Evolutionary conservation across 1,140 invertebrate genomes (phyloP).

Genomic region (Amphibalanus amphitrite): DNA sequence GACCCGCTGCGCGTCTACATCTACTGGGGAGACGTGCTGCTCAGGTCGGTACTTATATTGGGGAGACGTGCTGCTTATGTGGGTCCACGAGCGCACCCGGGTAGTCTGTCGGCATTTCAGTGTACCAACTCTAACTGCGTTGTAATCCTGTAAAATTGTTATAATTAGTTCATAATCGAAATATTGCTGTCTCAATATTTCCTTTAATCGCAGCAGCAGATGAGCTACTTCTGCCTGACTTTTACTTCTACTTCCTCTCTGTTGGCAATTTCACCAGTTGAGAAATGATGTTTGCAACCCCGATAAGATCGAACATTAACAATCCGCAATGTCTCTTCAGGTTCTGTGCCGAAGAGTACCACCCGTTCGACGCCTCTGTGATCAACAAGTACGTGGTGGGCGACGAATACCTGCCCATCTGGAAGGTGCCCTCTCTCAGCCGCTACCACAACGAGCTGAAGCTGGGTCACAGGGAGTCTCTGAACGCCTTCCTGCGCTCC

Average conservation of each 20-base stretch:
- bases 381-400: slow-evolving; percentile 85
- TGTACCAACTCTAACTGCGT: not conserved
- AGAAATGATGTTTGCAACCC: no score
- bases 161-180: not conserved
- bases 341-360: slow-evolving; percentile 81
- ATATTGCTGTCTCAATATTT: no score
- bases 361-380: slow-evolving; percentile 67
- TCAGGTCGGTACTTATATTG: slow-evolving; percentile 51
- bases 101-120: not conserved
- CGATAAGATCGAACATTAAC: no score
- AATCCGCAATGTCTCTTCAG: slow-evolving; percentile 38
- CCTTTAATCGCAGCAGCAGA: no score
- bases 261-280: no score
- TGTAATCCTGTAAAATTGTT: slow-evolving; percentile 3
- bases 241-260: no score
- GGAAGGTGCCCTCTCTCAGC: slow-evolving; percentile 72
- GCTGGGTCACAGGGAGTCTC: slow-evolving; percentile 68
- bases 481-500: slow-evolving; percentile 43
- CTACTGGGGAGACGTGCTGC: slow-evolving; percentile 71
- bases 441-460: slow-evolving; percentile 56
- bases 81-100: no score
- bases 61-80: no score
- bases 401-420: slow-evolving; percentile 84
- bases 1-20: slow-evolving; percentile 76
- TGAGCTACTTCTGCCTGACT: no score